phyloP scores from a whole-genome alignment of 2,113 vertebrate genomes.

The Felis catus region F.catus_Fca126_mat1.0 CM031412.1:41041501-41042000 shows the following conservation, averaged over 20 bases:
- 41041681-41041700: not conserved
- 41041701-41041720: not conserved
- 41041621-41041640: not conserved
- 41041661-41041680: not conserved
- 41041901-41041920: not conserved
- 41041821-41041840: not conserved
- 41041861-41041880: not conserved
- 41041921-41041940: not conserved
- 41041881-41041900: not conserved
- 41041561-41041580: not conserved
- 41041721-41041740: not conserved
- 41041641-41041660: not conserved
- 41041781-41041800: not conserved
- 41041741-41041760: not conserved
- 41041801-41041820: not conserved
- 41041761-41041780: not conserved
- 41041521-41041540: constrained; percentile 27
- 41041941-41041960: not conserved
- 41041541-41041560: constrained; percentile 24
- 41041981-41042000: not conserved
- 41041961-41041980: not conserved
- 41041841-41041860: not conserved
- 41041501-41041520: not conserved
- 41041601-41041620: not conserved
- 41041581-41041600: not conserved